Evolutionary conservation across 2,113 vertebrate species (phyloP), one percentile per base, ranked within the genome.

Genomic region (Antechinus flavipes): DNA sequence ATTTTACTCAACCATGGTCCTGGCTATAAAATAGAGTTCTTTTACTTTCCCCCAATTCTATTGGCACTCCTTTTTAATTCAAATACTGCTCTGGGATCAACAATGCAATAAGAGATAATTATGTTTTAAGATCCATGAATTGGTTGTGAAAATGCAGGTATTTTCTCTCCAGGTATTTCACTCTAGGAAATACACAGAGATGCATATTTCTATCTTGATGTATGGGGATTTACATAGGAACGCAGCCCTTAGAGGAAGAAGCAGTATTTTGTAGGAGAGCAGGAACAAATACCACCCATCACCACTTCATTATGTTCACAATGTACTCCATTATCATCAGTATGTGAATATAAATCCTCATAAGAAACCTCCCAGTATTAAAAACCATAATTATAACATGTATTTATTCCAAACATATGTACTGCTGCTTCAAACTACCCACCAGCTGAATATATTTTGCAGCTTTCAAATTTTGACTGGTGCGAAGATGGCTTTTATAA

Each of bases 91-190:
- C 96, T 97, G 98, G 98, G 98, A 98, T 98, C 98, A 98, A 97
- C 98, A 98, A 98, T 96, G 98, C 98, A 98, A 98, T 98, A 98
- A 98, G 98, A 98, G 96, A 97, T 98, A 98, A 98, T 98, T 98
- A 98, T 98, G 97, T 98, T 98, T 98, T 97, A 98, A 98, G 98
- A 97, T 97, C 97, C 95, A 97, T 96, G 97, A 98, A 97, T 95
- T 96, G 97, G 96, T 97, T 97, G 97, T 97, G 97, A 97, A 98
- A 97, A 98, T 97, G 97, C 97, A 97, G 96, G 97, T 97, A 98
- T 98, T 98, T 97, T 98, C 96, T 96, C 97, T 98, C 96, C 96
- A 97, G 96, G 95, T 97, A 93, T 93, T 98, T 97, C 95, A 93
- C 96, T 97, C 93, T 76, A 97, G 98, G 98, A 98, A 98, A 97